Evolutionary conservation across 2,888 invertebrate genomes (phyloP), one percentile per base, ranked within the genome.

Genomic region (Chaitophorus viminalis): DNA sequence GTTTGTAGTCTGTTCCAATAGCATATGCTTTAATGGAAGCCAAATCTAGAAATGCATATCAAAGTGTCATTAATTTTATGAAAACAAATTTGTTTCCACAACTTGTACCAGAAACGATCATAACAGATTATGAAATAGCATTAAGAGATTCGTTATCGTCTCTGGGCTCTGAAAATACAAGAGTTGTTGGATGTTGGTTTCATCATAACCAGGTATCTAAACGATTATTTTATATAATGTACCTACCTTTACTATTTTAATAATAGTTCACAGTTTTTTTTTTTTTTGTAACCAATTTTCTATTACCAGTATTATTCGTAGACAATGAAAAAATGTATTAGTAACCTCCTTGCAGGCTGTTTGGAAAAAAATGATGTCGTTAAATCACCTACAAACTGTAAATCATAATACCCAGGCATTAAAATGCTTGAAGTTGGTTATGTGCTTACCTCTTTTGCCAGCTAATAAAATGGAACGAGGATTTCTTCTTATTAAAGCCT

Each of bases 1-100:
- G 52, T 75, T 75, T 75, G 0, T 46, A 75, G 75, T 75, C 75
- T 6, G 46, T 75, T 3, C 75, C 75, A 46, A 75, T 75, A 46
- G 46, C 17, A 17, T 75, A 75, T 75, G 46, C 46, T 0, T 75
- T 75, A 4, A 75, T 75, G 75, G 75, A 75, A 75, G 0, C 75
- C n/a, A 75, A 75, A 75, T 17, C 21, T 1, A 75, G 75, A 6
- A 75, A 75, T 2, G 39, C 75, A 3, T 75, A 75, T 46, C 46
- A 75, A 46, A 46, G 75, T 11, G n/a, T 75, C 1, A 8, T 75
- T 0, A 29, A 29, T 75, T 75, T 29, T 17, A 75, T 75, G 39
- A 75, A 75, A 17, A 75, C 17, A 1, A 75, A 75, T 75, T 46
- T 75, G 1, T 75, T 75, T 46, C 75, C 75, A 0, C 5, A 21